These are phyloP conservation scores for Phorcus lineatus DNA, from an alignment of 2,888 invertebrate species.

Conservation along the genomic window DNA sequence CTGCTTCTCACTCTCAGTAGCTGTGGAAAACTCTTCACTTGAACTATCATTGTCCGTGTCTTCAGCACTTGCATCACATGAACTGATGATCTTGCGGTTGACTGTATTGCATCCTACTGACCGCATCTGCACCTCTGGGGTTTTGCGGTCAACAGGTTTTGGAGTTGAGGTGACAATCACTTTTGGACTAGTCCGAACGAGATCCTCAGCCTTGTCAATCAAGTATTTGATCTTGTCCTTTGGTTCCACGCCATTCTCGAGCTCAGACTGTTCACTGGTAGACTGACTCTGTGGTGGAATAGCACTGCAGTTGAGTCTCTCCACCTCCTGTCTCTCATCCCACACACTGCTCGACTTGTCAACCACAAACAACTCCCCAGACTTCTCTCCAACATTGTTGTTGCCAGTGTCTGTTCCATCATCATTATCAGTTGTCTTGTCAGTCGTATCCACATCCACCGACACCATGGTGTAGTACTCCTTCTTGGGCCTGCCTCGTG, in stretches of 20 bases:
- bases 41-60: conserved; percentile 62
- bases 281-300: background rate
- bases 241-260: conserved; percentile 35
- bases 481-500: conserved; percentile 17
- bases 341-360: background rate
- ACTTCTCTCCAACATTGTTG: conserved; percentile 38
- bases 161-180: conserved; percentile 35
- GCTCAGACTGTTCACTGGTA: conserved; percentile 22
- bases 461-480: conserved; percentile 45
- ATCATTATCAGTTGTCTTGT: conserved; percentile 46
- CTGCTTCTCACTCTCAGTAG: conserved; percentile 59
- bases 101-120: conserved; percentile 29
- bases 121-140: conserved; percentile 13
- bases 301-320: background rate
- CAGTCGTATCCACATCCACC: conserved; percentile 50
- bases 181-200: conserved; percentile 51
- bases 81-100: conserved; percentile 53
- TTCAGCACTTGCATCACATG: conserved; percentile 68
- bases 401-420: conserved; percentile 30
- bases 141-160: conserved; percentile 30
- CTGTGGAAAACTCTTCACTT: conserved; percentile 60
- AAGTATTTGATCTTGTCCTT: conserved; percentile 55
- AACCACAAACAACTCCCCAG: background rate
- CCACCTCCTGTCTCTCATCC: background rate
- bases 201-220: conserved; percentile 64